Evolutionary conservation across 1,140 invertebrate genomes (phyloP).

Genomic region (Melanaphis sacchari): DNA sequence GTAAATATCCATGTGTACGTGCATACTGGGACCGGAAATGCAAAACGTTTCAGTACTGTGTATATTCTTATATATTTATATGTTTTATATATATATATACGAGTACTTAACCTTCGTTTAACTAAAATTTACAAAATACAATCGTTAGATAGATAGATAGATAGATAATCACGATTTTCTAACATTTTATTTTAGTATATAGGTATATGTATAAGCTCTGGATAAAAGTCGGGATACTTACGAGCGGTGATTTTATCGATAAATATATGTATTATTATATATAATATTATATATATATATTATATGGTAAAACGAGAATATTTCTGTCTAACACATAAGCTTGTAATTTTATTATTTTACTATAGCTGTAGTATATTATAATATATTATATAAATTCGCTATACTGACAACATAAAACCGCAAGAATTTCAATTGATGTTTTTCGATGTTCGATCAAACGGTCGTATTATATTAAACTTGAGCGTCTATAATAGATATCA

Average conservation of each 20-base stretch:
- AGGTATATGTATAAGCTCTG: not conserved
- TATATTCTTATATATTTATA: not conserved
- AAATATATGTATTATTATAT: not conserved
- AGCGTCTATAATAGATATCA: not conserved
- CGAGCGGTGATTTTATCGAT: not conserved
- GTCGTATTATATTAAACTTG: not conserved
- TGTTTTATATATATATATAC: not conserved
- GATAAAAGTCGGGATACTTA: not conserved
- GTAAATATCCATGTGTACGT: not conserved
- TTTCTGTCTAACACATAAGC: not conserved
- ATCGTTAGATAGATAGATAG: not conserved
- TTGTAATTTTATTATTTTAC: constrained; percentile 7
- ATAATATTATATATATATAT: not conserved
- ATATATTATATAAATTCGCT: not conserved
- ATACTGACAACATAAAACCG: not conserved
- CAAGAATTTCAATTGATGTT: not conserved
- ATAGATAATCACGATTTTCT: not conserved
- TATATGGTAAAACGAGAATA: not conserved
- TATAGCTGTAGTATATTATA: not conserved
- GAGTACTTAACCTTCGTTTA: not conserved
- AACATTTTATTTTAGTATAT: not conserved
- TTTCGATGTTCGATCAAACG: not conserved
- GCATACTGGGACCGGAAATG: constrained; percentile 15
- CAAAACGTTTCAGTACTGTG: constrained; percentile 33
- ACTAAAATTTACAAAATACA: not conserved